phyloP scores from a whole-genome alignment of 2,113 vertebrate genomes.

The Cyanoderma ruficeps region DNA sequence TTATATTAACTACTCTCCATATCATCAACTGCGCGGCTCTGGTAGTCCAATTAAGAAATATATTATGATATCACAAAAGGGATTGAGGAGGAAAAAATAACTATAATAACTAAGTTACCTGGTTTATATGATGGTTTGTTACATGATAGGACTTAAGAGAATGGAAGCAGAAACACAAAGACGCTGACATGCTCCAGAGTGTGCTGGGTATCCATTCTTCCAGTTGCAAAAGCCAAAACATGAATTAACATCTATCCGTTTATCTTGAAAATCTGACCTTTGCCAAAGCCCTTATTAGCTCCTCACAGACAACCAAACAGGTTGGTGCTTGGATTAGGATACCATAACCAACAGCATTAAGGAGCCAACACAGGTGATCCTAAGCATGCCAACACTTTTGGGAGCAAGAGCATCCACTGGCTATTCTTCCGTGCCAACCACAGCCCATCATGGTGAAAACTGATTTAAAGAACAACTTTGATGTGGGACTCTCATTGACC shows the following conservation, averaged over 20 bases:
- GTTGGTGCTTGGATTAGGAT: neutral
- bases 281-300: neutral
- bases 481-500: neutral
- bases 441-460: neutral
- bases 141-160: neutral
- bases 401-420: neutral
- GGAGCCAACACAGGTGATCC: neutral
- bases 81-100: neutral
- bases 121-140: neutral
- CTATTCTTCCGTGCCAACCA: neutral
- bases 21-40: neutral
- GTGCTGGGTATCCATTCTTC: neutral
- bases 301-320: neutral
- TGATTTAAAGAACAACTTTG: neutral
- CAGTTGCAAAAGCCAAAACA: neutral
- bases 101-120: neutral
- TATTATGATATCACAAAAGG: neutral
- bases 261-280: neutral
- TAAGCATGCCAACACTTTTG: neutral
- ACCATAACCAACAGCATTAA: neutral
- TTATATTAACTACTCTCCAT: neutral
- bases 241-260: neutral
- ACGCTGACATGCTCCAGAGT: neutral
- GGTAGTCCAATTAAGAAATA: neutral
- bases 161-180: neutral